Evolutionary conservation across 92 coral and sea anemone genomes (phyloP), one percentile per base, ranked within the genome.

Genomic region (Pocillopora grandis): DNA sequence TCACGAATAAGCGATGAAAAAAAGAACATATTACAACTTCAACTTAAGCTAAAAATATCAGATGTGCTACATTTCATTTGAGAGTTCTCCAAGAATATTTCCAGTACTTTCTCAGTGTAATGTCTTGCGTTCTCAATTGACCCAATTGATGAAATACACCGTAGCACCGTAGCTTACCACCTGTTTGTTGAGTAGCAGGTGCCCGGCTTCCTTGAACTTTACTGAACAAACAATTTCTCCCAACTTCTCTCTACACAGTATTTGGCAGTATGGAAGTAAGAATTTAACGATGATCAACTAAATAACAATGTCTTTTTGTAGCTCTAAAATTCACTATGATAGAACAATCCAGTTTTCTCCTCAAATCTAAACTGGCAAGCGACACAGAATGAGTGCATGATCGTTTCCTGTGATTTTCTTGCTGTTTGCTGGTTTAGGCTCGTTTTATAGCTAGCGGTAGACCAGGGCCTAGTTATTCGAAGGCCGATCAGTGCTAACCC

Each of bases 181-280:
- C 79, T 76, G 79, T 69, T 69, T 14, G 42, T 33, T 10, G 20
- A 58, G 31, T 10, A 65, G 36, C 79, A 58, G 79, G 79, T 76
- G 42, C 79, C 79, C 0, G 18, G 66, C 7, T 15, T 58, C 21
- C 12, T 12, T 9, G 27, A 65, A 66, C n/a, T 70, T 52, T 14
- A 16, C 36, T 70, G 20, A 70, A 69, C 52, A 33, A 31, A 14
- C 42, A 15, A 14, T 10, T 35, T 69, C 74, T 36, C 23, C 20
- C 36, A 2, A 68, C 9, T 12, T 9, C 31, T 33, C 31, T 33
- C 35, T 12, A 33, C 36, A 68, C 49, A n/a, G 13, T 13, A 52
- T 36, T 0, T 14, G 36, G 52, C 11, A 36, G 19, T 13, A 18
- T 5, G 52, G 55, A 13, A 52, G 36, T 35, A 52, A 69, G 73